Base-by-base conservation (phyloP, 2,888 invertebrate genomes). In the Magallana nippona region DNA sequence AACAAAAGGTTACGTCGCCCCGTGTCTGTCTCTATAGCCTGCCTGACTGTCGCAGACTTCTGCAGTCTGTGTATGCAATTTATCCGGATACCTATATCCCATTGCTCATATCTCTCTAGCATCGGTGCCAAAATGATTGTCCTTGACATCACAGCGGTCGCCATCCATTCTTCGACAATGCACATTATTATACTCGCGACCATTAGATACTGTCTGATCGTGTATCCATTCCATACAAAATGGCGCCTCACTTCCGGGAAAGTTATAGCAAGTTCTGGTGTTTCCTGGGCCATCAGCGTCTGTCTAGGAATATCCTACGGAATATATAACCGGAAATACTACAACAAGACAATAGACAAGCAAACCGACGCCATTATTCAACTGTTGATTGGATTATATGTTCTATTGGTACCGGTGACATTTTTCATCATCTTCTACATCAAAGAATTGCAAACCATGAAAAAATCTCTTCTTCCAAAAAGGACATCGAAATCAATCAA, bases 341-440 rank as follows among this genome's bases (percentile, higher is more conserved):
- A 71, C 71, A 71, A 27, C 32, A 13, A 71, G 22, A 32, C 22
- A 27, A 22, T 71, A 27, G 22, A 71, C 22, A 15, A 71, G 8
- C 11, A 27, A 27, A 71, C 71, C 3, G 71, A 71, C 71, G 27
- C 71, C 27, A 27, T 71, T 71, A 15, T 71, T 1, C 71, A 71
- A 32, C 27, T 71, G 13, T 71, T 32, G 2, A 71, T 71, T 0
- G 71, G 22, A 2, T 15, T 71, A 32, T 71, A 71, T 3, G 19
- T 71, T 71, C 71, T 71, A 15, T 27, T 71, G 13, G 27, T 71
- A 2, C 71, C 71, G 32, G 10, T 71, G 22, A 27, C 27, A 1
- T 71, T 71, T 71, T 71, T 71, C 32, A 13, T 71, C 15, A 71
- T 71, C 32, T 71, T 71, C 71, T 71, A 27, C 27, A 27, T 71